Conservation (phyloP, 2,888 invertebrate genomes). For the Arctia plantaginis region DNA sequence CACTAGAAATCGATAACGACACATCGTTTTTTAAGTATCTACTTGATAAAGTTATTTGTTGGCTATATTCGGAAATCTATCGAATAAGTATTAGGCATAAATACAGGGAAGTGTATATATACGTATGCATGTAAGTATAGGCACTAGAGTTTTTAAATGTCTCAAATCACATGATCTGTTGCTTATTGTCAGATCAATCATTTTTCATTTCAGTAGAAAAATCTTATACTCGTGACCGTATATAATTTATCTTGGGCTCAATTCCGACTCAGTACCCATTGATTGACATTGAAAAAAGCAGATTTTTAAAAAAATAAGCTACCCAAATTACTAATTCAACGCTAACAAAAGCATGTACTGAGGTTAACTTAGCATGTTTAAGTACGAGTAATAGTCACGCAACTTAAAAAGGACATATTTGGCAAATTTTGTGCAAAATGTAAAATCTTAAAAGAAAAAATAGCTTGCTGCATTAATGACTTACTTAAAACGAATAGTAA, state of each 20-base stretch:
- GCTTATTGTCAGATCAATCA: background rate
- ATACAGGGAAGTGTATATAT: background rate
- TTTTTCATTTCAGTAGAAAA: background rate
- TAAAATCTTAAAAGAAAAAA: too few relatives aligned
- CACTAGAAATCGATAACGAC: conserved; percentile 61
- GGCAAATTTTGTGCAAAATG: too few relatives aligned
- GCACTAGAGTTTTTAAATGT: background rate
- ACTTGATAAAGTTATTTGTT: background rate
- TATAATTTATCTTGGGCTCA: background rate
- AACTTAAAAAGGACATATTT: background rate
- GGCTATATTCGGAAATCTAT: conserved; percentile 17
- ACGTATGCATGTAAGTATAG: background rate
- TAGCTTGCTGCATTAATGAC: too few relatives aligned
- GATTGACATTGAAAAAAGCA: too few relatives aligned
- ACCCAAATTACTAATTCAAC: too few relatives aligned
- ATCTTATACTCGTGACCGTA: background rate
- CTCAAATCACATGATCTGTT: background rate
- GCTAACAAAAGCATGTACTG: too few relatives aligned
- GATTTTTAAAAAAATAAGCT: too few relatives aligned
- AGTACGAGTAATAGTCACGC: too few relatives aligned
- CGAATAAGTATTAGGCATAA: background rate
- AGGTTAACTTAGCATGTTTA: too few relatives aligned
- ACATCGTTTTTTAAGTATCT: conserved; percentile 25
- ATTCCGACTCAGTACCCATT: too few relatives aligned
- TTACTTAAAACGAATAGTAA: background rate